phyloP scores from a whole-genome alignment of 2,113 vertebrate genomes.

The human (Homo sapiens) region DNA sequence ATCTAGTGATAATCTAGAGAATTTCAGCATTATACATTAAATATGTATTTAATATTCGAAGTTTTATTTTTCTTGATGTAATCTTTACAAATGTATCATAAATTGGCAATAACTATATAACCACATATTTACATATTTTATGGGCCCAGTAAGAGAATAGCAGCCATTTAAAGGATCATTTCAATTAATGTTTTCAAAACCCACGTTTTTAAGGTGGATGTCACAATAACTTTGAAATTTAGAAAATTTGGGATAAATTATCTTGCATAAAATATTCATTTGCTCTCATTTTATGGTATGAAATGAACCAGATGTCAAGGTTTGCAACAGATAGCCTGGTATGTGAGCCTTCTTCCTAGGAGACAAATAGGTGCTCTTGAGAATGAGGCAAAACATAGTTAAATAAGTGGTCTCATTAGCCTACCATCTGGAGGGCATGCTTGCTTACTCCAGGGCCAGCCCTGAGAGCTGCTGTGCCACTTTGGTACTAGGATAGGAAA shows the following conservation, averaged over 20 bases:
- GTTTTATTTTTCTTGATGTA: background rate
- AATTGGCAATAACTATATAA: background rate
- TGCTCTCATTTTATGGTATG: background rate
- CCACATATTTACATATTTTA: background rate
- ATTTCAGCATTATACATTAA: background rate
- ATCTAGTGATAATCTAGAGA: slow-evolving; percentile 43
- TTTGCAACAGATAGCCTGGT: background rate
- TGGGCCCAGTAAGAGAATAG: background rate
- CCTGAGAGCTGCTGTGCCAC: background rate
- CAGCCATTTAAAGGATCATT: background rate
- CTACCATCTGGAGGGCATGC: background rate
- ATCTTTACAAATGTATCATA: background rate
- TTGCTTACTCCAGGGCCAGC: accelerated
- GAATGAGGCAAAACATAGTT: background rate
- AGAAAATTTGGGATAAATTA: background rate
- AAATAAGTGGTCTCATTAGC: background rate
- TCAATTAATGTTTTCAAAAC: background rate
- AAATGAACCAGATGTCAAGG: background rate
- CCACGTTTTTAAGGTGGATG: background rate
- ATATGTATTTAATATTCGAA: background rate
- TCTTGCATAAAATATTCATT: background rate
- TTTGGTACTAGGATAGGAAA: background rate
- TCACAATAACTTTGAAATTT: background rate
- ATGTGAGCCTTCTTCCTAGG: background rate
- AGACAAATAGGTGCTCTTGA: background rate